These are phyloP conservation scores for Drosophila miranda DNA, from an alignment of 1,140 invertebrate genomes.

Conservation along the genomic window DNA sequence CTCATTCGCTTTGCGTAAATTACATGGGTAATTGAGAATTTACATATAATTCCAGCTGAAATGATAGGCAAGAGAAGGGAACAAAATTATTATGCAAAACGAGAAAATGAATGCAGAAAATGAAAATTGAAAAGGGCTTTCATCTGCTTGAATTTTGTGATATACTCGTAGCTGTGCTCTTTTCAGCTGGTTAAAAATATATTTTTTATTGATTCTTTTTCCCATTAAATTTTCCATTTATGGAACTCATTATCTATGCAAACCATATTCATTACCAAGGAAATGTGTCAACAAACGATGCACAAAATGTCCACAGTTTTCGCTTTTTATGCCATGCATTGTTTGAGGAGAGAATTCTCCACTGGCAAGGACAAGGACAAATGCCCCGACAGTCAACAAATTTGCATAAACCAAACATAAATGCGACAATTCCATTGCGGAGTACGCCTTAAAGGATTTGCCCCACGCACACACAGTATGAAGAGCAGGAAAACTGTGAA, in stretches of 20 bases:
- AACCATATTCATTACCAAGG: constrained; percentile 28
- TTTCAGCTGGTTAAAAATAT: constrained; percentile 1
- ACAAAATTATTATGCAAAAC: too few species aligned
- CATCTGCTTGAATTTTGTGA: not conserved
- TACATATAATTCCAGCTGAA: too few species aligned
- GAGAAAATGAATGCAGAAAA: too few species aligned
- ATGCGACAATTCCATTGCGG: constrained; percentile 74
- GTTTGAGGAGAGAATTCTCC: constrained; percentile 14
- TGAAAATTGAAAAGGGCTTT: too few species aligned
- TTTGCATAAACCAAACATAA: constrained; percentile 80
- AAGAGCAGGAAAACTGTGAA: constrained; percentile 30
- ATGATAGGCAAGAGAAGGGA: too few species aligned
- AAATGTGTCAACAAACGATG: constrained; percentile 11
- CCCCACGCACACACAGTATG: not conserved
- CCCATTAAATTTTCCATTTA: constrained; percentile 3
- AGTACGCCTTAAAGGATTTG: constrained; percentile 73
- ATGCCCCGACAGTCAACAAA: constrained; percentile 38
- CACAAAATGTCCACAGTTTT: constrained; percentile 8
- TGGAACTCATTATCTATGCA: constrained; percentile 16
- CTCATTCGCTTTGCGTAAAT: too few species aligned
- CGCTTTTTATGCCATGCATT: constrained; percentile 31
- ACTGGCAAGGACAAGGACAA: constrained; percentile 46
- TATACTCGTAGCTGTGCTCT: not conserved
- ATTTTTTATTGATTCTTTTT: constrained; percentile 8
- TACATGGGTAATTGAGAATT: too few species aligned